phyloP scores from a whole-genome alignment of 2,113 vertebrate species.

The Pygoscelis adeliae region DNA sequence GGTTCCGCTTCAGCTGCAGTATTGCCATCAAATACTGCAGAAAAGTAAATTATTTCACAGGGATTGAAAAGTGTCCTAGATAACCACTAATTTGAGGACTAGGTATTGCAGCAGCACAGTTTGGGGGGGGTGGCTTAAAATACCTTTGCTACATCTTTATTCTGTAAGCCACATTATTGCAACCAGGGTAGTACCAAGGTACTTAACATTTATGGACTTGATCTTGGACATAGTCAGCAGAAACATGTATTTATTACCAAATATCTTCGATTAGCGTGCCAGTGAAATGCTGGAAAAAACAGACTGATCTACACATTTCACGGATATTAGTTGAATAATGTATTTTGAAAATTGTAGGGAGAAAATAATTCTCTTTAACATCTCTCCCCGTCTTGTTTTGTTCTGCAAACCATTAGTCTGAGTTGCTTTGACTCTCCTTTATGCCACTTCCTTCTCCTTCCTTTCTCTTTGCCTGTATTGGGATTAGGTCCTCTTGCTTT shows the following conservation, averaged over 20 bases:
- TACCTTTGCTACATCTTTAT: neutral
- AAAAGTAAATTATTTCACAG: neutral
- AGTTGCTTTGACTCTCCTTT: neutral
- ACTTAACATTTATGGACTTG: neutral
- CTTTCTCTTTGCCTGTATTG: neutral
- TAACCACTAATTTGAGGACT: neutral
- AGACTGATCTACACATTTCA: fast-evolving
- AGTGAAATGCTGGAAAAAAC: neutral
- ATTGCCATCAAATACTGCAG: neutral
- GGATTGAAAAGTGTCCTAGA: neutral
- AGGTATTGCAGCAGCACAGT: neutral
- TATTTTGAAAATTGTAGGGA: neutral
- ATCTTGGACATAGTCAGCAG: neutral
- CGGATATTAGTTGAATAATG: fast-evolving
- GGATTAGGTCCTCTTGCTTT: neutral
- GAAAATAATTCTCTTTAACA: neutral
- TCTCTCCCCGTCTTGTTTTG: neutral
- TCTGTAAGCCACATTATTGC: neutral
- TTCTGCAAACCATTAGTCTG: neutral
- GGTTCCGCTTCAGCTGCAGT: neutral
- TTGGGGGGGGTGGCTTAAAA: neutral
- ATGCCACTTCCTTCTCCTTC: neutral
- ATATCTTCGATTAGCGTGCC: fast-evolving
- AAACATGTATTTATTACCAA: neutral
- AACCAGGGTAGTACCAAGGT: neutral